A percentile compares a stretch with the other conserved stretches of the same genome.
Evolutionary conservation across 2,888 invertebrate genomes (phyloP).

Genomic region (Nematopogon swammerdamellus): DNA sequence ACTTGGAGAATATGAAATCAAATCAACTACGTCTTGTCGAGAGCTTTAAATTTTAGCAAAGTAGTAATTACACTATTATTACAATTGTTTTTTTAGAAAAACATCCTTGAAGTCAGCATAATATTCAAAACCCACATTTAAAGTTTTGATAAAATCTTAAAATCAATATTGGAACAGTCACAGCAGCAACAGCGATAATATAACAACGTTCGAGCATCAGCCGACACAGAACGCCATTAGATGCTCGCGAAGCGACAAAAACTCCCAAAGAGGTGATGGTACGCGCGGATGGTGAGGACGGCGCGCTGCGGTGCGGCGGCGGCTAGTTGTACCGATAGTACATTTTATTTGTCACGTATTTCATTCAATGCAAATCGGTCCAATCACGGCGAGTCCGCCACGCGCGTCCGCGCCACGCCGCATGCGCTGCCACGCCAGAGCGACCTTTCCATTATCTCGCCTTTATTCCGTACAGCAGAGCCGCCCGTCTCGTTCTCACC

Average conservation of each 20-base stretch:
- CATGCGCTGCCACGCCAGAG: no score
- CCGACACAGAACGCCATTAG: neutral
- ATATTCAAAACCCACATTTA: no score
- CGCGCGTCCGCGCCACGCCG: neutral
- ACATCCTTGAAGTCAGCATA: no score
- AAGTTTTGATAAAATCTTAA: no score
- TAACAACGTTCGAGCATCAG: no score
- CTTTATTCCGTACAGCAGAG: neutral
- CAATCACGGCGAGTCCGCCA: neutral
- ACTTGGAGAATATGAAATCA: no score
- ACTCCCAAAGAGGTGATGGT: constrained; percentile 4
- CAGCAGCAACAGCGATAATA: no score
- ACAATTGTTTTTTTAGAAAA: no score
- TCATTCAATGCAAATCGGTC: constrained; percentile 6
- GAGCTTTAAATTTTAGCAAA: no score
- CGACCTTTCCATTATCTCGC: neutral
- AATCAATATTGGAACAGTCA: no score
- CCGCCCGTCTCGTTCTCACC: neutral
- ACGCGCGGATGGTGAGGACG: neutral
- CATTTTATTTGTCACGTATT: constrained; percentile 6
- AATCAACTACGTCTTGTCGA: no score
- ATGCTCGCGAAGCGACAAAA: constrained; percentile 2
- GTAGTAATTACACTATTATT: no score
- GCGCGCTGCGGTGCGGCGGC: neutral
- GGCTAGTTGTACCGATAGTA: neutral